phyloP scores from a whole-genome alignment of 2,113 vertebrate genomes.

The Solea solea region DNA sequence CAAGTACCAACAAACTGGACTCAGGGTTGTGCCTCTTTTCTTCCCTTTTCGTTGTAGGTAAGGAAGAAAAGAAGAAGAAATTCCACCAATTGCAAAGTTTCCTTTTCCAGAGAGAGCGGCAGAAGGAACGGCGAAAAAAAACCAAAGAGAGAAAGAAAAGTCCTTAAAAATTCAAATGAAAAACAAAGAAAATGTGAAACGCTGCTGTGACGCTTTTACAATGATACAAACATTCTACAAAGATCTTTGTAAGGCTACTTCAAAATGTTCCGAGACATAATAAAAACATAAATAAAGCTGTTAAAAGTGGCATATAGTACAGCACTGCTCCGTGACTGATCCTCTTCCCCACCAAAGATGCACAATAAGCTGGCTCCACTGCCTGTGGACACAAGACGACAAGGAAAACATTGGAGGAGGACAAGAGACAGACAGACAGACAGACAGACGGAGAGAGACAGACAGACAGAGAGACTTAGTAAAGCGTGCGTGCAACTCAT shows the following conservation, averaged over 20 bases:
- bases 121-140: constrained; percentile 56
- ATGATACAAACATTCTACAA: constrained; percentile 86
- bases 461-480: no score
- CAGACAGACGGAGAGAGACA: no score
- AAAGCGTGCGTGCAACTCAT: no score
- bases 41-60: constrained; percentile 44
- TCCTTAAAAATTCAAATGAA: not conserved
- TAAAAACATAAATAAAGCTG: constrained; percentile 92
- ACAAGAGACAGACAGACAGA: not conserved
- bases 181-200: constrained; percentile 29
- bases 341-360: constrained; percentile 61
- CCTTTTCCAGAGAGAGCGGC: constrained; percentile 74
- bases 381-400: constrained; percentile 55
- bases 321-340: constrained; percentile 84
- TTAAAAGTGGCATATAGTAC: constrained; percentile 90
- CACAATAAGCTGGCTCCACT: constrained; percentile 60
- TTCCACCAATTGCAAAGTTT: constrained; percentile 78
- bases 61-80: constrained; percentile 55
- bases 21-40: constrained; percentile 58
- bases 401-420: not conserved
- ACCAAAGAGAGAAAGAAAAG: not conserved
- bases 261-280: constrained; percentile 76
- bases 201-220: constrained; percentile 80
- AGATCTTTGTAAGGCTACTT: constrained; percentile 65
- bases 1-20: constrained; percentile 76